Evolutionary conservation across 2,113 vertebrate genomes (phyloP).

Genomic region (Pollimyrus isidori): DNA sequence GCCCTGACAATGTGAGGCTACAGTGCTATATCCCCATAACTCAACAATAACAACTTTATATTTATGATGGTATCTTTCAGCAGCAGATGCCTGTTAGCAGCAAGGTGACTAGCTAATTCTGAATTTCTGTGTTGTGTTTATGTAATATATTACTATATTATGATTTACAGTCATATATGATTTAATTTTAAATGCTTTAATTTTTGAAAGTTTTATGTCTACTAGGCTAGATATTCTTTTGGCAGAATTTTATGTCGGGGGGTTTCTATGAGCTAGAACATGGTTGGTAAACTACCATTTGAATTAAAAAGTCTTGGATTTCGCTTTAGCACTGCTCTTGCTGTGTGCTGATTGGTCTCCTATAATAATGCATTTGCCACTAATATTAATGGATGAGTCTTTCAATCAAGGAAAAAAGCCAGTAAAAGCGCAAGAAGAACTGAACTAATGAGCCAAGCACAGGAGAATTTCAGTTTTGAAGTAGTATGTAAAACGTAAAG

Average conservation of each 20-base stretch:
- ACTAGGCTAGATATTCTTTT: background rate
- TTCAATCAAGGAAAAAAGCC: too few species aligned
- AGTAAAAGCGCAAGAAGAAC: too few species aligned
- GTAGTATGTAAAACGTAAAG: too few species aligned
- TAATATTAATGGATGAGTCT: too few species aligned
- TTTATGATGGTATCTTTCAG: background rate
- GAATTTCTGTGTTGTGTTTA: background rate
- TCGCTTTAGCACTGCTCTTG: too few species aligned
- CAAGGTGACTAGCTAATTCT: background rate
- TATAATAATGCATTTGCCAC: too few species aligned
- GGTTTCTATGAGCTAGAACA: too few species aligned
- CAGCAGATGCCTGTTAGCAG: background rate
- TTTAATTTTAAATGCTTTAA: background rate
- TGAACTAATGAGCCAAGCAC: too few species aligned
- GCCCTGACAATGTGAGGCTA: background rate
- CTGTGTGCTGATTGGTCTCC: too few species aligned
- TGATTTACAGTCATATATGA: background rate
- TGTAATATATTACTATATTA: conserved; percentile 5
- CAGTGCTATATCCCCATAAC: background rate
- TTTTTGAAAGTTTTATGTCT: background rate
- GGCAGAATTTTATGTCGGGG: background rate
- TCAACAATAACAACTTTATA: background rate
- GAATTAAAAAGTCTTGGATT: too few species aligned
- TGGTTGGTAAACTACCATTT: too few species aligned
- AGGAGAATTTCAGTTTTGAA: too few species aligned